Base-by-base conservation (phyloP, 2,113 vertebrate genomes). In the Xenopus tropicalis region DNA sequence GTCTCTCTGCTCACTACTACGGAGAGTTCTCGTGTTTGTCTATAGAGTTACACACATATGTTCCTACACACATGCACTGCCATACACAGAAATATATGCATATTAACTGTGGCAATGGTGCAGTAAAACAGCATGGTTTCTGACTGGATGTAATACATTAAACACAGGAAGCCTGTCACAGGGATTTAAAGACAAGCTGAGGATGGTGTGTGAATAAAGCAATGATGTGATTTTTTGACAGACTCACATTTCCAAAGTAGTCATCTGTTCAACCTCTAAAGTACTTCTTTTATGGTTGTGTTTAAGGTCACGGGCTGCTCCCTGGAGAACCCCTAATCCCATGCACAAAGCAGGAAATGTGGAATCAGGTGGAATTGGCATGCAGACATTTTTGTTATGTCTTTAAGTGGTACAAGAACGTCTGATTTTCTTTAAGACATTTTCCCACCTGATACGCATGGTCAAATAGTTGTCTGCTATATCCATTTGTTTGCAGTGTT, bases 291-390 rank as follows among this genome's bases (percentile, higher is more conserved):
- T 54, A 54, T 54, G 14, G 46, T 17, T 48, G 46, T 48, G 46
- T 48, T 48, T 17, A 8, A 48, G 46, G 46, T 48, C 46, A 48
- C 13, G 14, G 46, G 11, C 13, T 48, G 19, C 14, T 54, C 52
- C 52, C 52, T 17, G 52, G 52, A 17, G 52, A 54, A 54, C 17
- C n/a, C n/a, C 52, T 54, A 54, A 54, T 54, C 52, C 52, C 19
- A n/a, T 54, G 52, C 19, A n/a, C 52, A 54, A 54, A n/a, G 52
- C 52, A 54, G 52, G 52, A 54, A 54, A 54, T 54, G 52, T 54
- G 52, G 52, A 54, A 54, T 54, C 52, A 54, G 52, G 52, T 54
- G 52, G 9, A 54, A 14, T 54, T 54, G 52, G 52, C 16, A 54
- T n/a, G 52, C 19, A 54, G 52, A 54, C 52, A n/a, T n/a, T 14